Evolutionary conservation across 2,888 invertebrate species (phyloP), one percentile per base, ranked within the genome.

Genomic region (Ectropis crepuscularia): DNA sequence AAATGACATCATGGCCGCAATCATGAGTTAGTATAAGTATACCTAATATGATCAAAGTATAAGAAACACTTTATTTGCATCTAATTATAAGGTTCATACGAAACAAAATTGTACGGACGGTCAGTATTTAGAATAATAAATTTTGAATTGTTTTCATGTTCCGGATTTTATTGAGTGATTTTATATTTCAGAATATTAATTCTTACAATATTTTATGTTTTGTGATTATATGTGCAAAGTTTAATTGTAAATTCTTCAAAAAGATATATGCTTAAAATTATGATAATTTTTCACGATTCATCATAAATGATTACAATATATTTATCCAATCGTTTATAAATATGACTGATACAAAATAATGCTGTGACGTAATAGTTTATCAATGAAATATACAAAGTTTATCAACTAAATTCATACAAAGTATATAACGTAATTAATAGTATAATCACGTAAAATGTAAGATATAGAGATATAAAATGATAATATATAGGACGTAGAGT

Each of bases 211-310:
- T 61, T 65, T 71, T 71, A 73, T 71, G 60, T 53, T 43, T 57
- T 53, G 48, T 65, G 64, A 65, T 61, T 41, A 43, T 42, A 48
- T 57, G 57, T 61, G 64, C 57, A 43, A 65, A 53, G 74, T 75
- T 69, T 73, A 77, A 72, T 81, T 87, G 87, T 88, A 88, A 86
- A 88, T 77, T 79, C 81, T 76, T 88, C 88, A 80, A 88, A 88
- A 88, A 88, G 85, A 84, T 85, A 80, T 83, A 78, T 76, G 79
- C 82, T 77, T 69, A 79, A 82, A 78, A 68, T 70, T 69, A 72
- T 75, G 69, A 73, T 70, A 71, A 61, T 65, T 50, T 67, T 58
- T 58, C 69, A 72, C 73, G 68, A 71, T 73, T 12, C 42, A 11
- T 41, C 45, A 51, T 37, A 57, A 48, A 57, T 58, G 49, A 48